A percentile compares a stretch with the other conserved stretches of the same genome.
These are phyloP conservation scores for Glareola pratincola DNA, from an alignment of 2,113 vertebrate species.

Conservation along the genomic window DNA sequence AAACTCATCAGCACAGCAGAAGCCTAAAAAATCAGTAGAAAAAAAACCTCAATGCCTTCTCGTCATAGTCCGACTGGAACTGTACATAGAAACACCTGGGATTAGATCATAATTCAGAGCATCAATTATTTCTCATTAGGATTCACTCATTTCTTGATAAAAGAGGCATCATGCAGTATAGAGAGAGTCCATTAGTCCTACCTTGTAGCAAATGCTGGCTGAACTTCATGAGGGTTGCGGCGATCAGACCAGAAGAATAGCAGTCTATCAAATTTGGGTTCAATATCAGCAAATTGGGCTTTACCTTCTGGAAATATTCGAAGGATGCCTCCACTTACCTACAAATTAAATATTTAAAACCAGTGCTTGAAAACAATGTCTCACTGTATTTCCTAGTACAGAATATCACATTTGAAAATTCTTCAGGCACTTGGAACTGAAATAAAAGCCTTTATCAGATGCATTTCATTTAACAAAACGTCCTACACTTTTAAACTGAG, in stretches of 20 bases:
- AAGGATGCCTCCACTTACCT: conserved; percentile 95
- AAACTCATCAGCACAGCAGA: neutral
- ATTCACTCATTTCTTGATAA: neutral
- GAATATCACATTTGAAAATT: neutral
- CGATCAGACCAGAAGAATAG: conserved; percentile 99
- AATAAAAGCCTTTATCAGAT: neutral
- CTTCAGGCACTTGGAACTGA: neutral
- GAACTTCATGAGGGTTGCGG: conserved; percentile 97
- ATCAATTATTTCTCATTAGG: neutral
- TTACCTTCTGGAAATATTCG: conserved; percentile 99
- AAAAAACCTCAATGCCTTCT: neutral
- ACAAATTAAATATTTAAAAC: conserved; percentile 40
- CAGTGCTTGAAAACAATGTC: neutral
- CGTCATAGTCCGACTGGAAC: neutral
- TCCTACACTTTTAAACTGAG: neutral
- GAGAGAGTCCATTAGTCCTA: conserved; percentile 37
- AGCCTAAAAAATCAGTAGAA: neutral
- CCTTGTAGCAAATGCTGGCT: conserved; percentile 94
- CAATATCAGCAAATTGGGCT: conserved; percentile 96
- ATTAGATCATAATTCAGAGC: neutral
- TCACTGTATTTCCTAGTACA: neutral
- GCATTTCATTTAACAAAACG: neutral
- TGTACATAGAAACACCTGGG: neutral
- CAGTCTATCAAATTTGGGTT: conserved; percentile 96
- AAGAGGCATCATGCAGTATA: neutral